phyloP scores from a whole-genome alignment of 2,797 vertebrate species.

The Podarcis siculus region DNA sequence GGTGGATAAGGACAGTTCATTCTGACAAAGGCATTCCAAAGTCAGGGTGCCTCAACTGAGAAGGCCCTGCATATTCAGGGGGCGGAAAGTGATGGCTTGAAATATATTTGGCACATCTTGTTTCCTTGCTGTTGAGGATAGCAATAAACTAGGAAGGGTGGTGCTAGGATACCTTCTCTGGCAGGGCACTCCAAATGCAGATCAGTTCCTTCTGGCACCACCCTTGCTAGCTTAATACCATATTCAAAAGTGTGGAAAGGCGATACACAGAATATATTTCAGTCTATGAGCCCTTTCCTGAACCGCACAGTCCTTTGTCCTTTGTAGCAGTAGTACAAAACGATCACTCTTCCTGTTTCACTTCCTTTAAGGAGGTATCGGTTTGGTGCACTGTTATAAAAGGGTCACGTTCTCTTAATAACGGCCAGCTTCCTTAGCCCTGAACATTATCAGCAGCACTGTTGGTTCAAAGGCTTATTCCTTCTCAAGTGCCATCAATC shows the following conservation, averaged over 20 bases:
- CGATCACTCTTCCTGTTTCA: slow-evolving; percentile 23
- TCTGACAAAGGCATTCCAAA: not conserved
- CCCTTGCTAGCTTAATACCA: not conserved
- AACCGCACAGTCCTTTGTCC: slow-evolving; percentile 6
- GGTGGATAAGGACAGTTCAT: not conserved
- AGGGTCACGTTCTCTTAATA: slow-evolving; percentile 26
- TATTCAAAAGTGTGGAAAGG: not conserved
- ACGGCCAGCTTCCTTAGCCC: slow-evolving; percentile 26
- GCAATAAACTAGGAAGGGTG: not conserved
- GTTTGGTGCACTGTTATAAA: slow-evolving; percentile 54
- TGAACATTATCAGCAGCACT: slow-evolving; percentile 33
- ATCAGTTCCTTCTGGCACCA: not conserved
- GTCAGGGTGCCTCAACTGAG: not conserved
- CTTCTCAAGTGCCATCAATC: slow-evolving; percentile 73
- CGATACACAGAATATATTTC: slow-evolving; percentile 24
- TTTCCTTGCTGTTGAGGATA: not conserved
- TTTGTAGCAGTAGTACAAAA: not conserved
- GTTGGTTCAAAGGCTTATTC: slow-evolving; percentile 62
- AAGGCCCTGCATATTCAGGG: not conserved
- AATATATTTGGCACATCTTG: not conserved
- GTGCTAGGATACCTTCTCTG: not conserved
- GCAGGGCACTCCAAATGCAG: not conserved
- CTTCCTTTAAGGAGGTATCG: slow-evolving; percentile 42
- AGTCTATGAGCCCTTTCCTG: slow-evolving; percentile 25
- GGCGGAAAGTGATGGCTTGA: not conserved